phyloP scores from a whole-genome alignment of 35 echinoderm and acorn worm species.

The Stichopus chloronotus region DNA sequence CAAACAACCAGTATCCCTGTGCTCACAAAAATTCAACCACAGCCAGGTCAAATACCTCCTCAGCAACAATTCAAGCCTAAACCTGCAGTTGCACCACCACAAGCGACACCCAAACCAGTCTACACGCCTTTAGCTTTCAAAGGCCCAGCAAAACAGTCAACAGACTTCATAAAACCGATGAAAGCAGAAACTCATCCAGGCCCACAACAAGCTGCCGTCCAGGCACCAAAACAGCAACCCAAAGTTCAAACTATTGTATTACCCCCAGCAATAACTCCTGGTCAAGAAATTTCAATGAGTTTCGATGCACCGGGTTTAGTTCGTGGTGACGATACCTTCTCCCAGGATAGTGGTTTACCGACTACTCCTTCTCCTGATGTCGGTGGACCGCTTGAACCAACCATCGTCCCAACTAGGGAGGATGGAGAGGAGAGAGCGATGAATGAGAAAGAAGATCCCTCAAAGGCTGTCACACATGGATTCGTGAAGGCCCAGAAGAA shows the following conservation, averaged over 20 bases:
- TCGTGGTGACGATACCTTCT: slow-evolving; percentile 21
- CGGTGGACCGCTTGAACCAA: background rate
- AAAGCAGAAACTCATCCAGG: slow-evolving; percentile 47
- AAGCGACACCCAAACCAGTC: slow-evolving; percentile 37
- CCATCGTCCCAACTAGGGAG: background rate
- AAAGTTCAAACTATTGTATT: slow-evolving; percentile 39
- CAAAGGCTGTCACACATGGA: background rate
- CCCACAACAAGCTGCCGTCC: slow-evolving; percentile 9
- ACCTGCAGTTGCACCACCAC: slow-evolving; percentile 13
- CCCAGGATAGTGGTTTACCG: slow-evolving; percentile 49
- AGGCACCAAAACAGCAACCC: slow-evolving; percentile 32
- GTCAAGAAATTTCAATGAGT: slow-evolving; percentile 26
- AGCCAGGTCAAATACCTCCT: slow-evolving; percentile 5
- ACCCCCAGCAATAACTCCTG: slow-evolving; percentile 25
- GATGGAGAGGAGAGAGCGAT: slow-evolving; percentile 4
- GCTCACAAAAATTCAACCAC: slow-evolving; percentile 39
- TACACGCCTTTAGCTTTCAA: slow-evolving; percentile 29
- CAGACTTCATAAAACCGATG: slow-evolving; percentile 37
- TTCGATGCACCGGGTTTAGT: slow-evolving; percentile 43
- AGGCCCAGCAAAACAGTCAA: slow-evolving; percentile 3
- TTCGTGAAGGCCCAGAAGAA: slow-evolving; percentile 58
- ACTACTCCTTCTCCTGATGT: slow-evolving; percentile 36
- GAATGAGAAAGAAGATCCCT: slow-evolving; percentile 44
- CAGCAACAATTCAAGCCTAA: background rate
- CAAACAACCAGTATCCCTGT: slow-evolving; percentile 21